These are phyloP conservation scores for Halichoerus grypus DNA, from an alignment of 2,113 vertebrate species.

Conservation along the genomic window DNA sequence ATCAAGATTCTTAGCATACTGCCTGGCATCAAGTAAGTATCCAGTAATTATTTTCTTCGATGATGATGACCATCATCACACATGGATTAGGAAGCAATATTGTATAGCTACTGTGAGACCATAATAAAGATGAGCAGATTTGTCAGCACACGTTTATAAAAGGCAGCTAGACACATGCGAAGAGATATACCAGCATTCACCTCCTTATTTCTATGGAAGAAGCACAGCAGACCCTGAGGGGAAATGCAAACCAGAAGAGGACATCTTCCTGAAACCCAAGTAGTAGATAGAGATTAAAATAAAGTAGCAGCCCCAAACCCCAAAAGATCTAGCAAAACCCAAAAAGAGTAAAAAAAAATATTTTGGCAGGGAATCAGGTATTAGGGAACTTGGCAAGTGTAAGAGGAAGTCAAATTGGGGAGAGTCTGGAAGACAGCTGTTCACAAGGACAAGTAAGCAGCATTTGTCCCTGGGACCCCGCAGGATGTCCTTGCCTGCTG, in stretches of 20 bases:
- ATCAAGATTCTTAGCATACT: neutral
- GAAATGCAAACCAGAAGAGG: neutral
- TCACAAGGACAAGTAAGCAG: conserved; percentile 61
- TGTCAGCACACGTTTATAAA: neutral
- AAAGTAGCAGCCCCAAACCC: neutral
- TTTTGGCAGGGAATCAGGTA: neutral
- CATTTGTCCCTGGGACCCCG: conserved; percentile 53
- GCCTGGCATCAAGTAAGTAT: neutral
- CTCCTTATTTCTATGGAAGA: neutral
- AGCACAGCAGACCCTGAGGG: neutral
- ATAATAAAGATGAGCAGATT: neutral
- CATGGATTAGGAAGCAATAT: neutral
- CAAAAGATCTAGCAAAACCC: neutral
- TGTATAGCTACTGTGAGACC: neutral
- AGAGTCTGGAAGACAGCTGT: conserved; percentile 64
- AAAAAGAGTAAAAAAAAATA: neutral
- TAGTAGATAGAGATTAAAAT: neutral
- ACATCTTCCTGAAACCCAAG: neutral
- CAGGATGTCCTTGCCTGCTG: conserved; percentile 55
- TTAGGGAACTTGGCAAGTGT: neutral
- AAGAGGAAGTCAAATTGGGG: conserved; percentile 62
- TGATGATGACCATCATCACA: neutral
- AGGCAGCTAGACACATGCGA: neutral
- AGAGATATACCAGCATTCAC: neutral
- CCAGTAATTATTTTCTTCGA: neutral